Conservation (phyloP, 2,797 vertebrate species). For the Emydoidea blandingii region DNA sequence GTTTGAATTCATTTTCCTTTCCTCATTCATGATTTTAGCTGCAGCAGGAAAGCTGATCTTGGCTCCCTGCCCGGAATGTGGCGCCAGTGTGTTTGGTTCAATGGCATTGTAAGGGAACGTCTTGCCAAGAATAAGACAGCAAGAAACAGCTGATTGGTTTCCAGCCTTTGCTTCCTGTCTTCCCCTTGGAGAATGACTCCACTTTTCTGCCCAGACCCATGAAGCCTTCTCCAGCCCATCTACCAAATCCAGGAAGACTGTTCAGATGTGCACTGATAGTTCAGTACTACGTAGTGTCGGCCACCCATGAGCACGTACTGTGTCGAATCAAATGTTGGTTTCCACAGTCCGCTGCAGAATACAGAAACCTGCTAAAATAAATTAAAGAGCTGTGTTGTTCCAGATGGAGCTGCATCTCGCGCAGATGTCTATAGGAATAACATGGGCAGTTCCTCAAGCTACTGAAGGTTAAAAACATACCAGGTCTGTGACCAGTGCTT, state of each 20-base stretch:
- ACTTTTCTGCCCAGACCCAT: not conserved
- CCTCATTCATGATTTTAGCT: conserved; percentile 33
- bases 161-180: conserved; percentile 59
- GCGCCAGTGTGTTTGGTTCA: conserved; percentile 7
- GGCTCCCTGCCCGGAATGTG: conserved; percentile 37
- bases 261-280: not conserved
- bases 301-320: not conserved
- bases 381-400: conserved; percentile 39
- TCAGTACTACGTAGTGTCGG: not conserved
- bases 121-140: conserved; percentile 69
- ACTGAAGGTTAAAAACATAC: conserved; percentile 28
- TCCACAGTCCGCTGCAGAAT: conserved; percentile 9
- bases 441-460: conserved; percentile 19
- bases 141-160: conserved; percentile 34
- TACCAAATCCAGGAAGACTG: not conserved
- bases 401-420: conserved; percentile 35
- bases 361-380: conserved; percentile 44
- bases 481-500: not conserved
- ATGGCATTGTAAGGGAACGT: conserved; percentile 12
- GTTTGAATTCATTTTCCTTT: conserved; percentile 30
- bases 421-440: conserved; percentile 48
- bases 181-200: conserved; percentile 28
- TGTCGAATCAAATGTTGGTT: not conserved
- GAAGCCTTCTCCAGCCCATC: conserved; percentile 48
- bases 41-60: conserved; percentile 30